phyloP scores from a whole-genome alignment of 2,888 invertebrate genomes.

The Biston stratarius region DNA sequence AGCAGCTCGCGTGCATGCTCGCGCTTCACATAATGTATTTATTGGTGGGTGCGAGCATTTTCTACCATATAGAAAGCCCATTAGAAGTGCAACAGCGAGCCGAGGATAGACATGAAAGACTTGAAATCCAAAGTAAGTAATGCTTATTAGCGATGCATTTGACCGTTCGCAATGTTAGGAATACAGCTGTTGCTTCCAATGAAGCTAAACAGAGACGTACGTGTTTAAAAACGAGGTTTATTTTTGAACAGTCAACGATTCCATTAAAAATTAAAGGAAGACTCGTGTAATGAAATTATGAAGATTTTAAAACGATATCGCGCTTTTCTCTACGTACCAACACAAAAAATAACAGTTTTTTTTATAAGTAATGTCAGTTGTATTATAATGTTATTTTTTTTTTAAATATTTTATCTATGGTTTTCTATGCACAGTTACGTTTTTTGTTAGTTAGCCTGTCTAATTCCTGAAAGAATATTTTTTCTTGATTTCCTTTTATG shows the following conservation, averaged over 20 bases:
- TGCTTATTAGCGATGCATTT: slow-evolving; percentile 36
- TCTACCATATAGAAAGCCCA: slow-evolving; percentile 92
- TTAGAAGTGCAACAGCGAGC: slow-evolving; percentile 88
- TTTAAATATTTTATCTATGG: not conserved
- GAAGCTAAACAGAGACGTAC: slow-evolving; percentile 10
- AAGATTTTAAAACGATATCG: slow-evolving; percentile 6
- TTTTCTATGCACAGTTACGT: too few species aligned
- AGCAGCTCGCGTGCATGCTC: slow-evolving; percentile 91
- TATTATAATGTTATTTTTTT: not conserved
- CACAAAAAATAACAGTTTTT: not conserved
- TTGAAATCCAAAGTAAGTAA: slow-evolving; percentile 90
- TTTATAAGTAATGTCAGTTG: not conserved
- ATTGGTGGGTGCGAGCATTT: slow-evolving; percentile 94
- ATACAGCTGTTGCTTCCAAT: slow-evolving; percentile 33
- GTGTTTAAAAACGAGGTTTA: slow-evolving; percentile 24
- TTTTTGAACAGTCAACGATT: slow-evolving; percentile 26
- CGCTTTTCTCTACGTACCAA: not conserved
- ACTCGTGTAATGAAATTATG: slow-evolving; percentile 8
- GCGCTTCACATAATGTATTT: slow-evolving; percentile 92
- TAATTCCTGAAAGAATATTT: too few species aligned
- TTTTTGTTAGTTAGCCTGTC: too few species aligned
- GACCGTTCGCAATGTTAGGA: slow-evolving; percentile 38
- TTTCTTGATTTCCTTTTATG: too few species aligned
- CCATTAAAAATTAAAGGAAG: slow-evolving; percentile 10
- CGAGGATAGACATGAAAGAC: slow-evolving; percentile 87